Evolutionary conservation across 2,797 vertebrate genomes (phyloP).

Genomic region (Apogon talboti): DNA sequence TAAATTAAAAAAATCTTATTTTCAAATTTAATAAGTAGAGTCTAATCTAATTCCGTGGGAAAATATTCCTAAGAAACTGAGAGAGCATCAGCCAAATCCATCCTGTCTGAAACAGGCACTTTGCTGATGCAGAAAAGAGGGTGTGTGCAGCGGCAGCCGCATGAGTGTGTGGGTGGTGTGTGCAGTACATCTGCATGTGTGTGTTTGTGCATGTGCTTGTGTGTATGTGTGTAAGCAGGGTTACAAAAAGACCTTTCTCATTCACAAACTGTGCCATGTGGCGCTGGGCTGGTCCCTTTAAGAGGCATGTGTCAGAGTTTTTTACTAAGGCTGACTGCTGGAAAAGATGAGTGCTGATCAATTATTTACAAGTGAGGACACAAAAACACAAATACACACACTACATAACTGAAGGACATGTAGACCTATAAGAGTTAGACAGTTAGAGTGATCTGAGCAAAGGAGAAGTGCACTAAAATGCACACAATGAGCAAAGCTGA

Average conservation of each 20-base stretch:
- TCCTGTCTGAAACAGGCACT: constrained; percentile 51
- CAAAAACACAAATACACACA: constrained; percentile 41
- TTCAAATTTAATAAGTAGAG: background rate
- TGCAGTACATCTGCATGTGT: constrained; percentile 51
- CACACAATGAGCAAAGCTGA: constrained; percentile 36
- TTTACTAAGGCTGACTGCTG: constrained; percentile 67
- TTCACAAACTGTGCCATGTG: constrained; percentile 75
- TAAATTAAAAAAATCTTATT: constrained; percentile 26
- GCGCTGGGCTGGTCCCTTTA: constrained; percentile 59
- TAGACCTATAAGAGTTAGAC: constrained; percentile 25
- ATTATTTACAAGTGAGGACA: constrained; percentile 73
- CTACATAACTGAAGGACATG: constrained; percentile 63
- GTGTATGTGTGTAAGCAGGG: background rate
- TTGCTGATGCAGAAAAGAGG: constrained; percentile 63
- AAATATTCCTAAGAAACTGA: constrained; percentile 37
- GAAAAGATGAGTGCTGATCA: constrained; percentile 70
- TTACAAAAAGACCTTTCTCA: constrained; percentile 58
- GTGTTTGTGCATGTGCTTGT: background rate
- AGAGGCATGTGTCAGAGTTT: constrained; percentile 69
- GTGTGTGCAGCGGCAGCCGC: constrained; percentile 56
- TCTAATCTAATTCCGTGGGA: constrained; percentile 37
- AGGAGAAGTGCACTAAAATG: constrained; percentile 23
- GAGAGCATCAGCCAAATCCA: constrained; percentile 34
- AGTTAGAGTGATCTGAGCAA: constrained; percentile 38
- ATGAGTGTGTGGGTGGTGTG: constrained; percentile 58